These are phyloP conservation scores for Vollenhovia emeryi DNA, from an alignment of 1,140 invertebrate species.

Conservation along the genomic window DNA sequence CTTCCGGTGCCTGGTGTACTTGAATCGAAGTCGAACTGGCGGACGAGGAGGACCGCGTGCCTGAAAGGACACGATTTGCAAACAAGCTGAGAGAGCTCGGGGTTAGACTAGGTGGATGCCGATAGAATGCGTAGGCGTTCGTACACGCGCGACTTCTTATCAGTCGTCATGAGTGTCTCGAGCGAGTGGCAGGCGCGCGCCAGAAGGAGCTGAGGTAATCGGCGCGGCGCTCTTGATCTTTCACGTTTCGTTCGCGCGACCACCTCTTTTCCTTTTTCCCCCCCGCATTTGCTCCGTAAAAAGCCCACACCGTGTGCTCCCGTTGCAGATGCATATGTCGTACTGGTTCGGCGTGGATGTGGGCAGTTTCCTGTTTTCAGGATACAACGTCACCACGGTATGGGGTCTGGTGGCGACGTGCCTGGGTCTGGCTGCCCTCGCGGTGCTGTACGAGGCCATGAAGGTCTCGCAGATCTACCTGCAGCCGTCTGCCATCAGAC, in stretches of 20 bases:
- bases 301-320: background rate
- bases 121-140: slow-evolving; percentile 28
- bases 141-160: slow-evolving; percentile 35
- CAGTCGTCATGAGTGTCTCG: slow-evolving; percentile 42
- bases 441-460: slow-evolving; percentile 86
- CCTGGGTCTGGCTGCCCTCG: slow-evolving; percentile 84
- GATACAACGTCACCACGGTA: slow-evolving; percentile 83
- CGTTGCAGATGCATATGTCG: slow-evolving; percentile 86
- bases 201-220: background rate
- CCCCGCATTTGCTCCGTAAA: background rate
- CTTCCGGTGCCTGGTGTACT: no score
- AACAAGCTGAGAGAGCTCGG: background rate
- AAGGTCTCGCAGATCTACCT: slow-evolving; percentile 84
- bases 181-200: background rate
- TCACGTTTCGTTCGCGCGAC: background rate
- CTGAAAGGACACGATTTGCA: background rate
- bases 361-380: slow-evolving; percentile 86
- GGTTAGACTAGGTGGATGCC: slow-evolving; percentile 58
- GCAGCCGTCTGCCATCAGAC: slow-evolving; percentile 58
- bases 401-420: slow-evolving; percentile 85
- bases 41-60: background rate
- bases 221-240: slow-evolving; percentile 5
- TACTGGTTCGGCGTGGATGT: slow-evolving; percentile 87
- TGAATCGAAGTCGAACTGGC: no score
- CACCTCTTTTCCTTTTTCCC: no score